Evolutionary conservation across 2,113 vertebrate species (phyloP).

Genomic region (Pedetes capensis): DNA sequence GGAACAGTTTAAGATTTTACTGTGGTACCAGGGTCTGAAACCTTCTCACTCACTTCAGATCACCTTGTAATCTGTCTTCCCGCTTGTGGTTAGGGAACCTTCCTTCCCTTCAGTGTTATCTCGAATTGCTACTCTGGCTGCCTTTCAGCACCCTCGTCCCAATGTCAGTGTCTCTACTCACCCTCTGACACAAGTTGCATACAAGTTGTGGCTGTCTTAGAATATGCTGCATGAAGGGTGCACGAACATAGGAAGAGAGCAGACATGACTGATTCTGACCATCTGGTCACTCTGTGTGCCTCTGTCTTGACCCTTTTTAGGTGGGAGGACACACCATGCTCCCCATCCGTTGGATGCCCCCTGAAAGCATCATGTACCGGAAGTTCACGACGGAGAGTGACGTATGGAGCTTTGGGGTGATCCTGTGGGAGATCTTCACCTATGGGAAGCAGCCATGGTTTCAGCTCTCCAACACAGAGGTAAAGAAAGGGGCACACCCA

Average conservation of each 20-base stretch:
- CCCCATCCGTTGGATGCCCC: slow-evolving; percentile 99
- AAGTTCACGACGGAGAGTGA: slow-evolving; percentile 99
- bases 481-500: slow-evolving; percentile 66
- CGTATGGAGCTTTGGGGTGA: slow-evolving; percentile 98
- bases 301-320: slow-evolving; percentile 80
- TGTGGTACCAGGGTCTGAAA: neutral
- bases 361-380: slow-evolving; percentile 99
- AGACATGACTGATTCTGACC: neutral
- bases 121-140: neutral
- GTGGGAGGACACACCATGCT: slow-evolving; percentile 99
- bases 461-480: slow-evolving; percentile 98
- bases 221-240: neutral
- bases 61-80: neutral
- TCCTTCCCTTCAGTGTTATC: neutral
- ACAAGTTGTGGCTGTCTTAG: neutral
- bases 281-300: neutral
- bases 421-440: slow-evolving; percentile 99
- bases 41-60: neutral
- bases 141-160: neutral
- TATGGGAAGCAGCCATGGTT: slow-evolving; percentile 99
- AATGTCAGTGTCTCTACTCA: neutral
- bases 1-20: neutral
- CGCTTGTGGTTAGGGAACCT: neutral
- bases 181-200: neutral
- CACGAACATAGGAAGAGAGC: neutral